phyloP scores from a whole-genome alignment of 2,797 vertebrate genomes.

The Garrulus glandarius region DNA sequence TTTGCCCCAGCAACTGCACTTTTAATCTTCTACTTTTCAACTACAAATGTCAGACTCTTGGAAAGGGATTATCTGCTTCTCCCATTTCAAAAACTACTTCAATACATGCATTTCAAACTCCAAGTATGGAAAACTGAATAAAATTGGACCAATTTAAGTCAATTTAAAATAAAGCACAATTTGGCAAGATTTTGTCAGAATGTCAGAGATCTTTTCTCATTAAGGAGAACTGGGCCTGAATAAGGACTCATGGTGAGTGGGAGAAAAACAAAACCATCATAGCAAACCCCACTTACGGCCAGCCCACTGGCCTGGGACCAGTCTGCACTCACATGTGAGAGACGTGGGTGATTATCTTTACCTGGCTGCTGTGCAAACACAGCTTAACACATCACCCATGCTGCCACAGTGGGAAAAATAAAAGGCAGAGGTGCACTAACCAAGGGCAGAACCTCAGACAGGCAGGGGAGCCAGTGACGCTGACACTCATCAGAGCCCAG shows the following conservation, averaged over 20 bases:
- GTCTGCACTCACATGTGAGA: neutral
- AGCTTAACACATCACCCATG: accelerated
- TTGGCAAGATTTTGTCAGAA: neutral
- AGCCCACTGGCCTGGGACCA: neutral
- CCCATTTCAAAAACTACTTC: neutral
- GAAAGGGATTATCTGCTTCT: neutral
- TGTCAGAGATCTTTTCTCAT: neutral
- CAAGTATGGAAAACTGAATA: neutral
- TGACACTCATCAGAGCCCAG: neutral
- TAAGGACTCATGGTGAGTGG: neutral
- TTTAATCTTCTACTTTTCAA: neutral
- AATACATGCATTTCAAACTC: neutral
- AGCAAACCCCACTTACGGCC: neutral
- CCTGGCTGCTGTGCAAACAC: neutral
- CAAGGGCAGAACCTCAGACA: neutral
- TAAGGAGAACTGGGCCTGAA: neutral
- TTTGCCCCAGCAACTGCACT: neutral
- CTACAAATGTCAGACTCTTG: neutral
- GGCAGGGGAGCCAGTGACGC: accelerated
- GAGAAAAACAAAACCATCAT: neutral
- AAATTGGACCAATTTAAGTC: neutral
- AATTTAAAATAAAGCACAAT: neutral
- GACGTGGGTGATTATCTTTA: neutral
- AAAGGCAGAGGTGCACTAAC: neutral
- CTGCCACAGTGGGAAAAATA: neutral